Base-by-base conservation (phyloP, 2,113 vertebrate genomes). In the Alethe castanea region DNA sequence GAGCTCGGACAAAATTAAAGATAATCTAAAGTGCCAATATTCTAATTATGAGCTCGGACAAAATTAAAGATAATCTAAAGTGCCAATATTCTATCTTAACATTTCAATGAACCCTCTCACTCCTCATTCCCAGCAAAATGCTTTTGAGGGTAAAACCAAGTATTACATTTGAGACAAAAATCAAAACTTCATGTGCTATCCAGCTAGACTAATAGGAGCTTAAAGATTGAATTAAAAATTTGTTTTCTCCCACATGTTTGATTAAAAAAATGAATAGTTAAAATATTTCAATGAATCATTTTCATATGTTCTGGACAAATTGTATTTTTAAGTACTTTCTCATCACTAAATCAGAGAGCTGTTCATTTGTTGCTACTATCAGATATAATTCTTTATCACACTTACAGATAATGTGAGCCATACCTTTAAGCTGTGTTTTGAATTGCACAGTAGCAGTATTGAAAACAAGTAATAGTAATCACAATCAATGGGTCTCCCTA, bases 321-420 rank as follows among this genome's bases (percentile, higher is more conserved):
- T 19, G 0, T 19, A 53, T 31, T 40, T 83, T 64, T 76, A 82
- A 71, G 20, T 47, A 66, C 2, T 86, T 74, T 54, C 31, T 44
- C 38, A 84, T 3, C 9, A 52, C 13, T 52, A 42, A 91, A 74
- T 54, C 23, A 79, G 36, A 66, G 84, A 86, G 5, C 5, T 53
- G 1, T 57, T 57, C 48, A 44, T 15, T 33, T 79, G 2, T 33
- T 62, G 19, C 24, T 62, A 35, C 19, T 44, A 18, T 36, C 7
- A 13, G 5, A 6, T 20, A 20, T 64, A 45, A n/a, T 70, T 82
- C 26, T 60, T 53, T 45, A 31, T 26, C 18, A 45, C 31, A 50
- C 10, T 78, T 59, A 16, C 0, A 0, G 0, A 6, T 57, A 64
- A 12, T 8, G 31, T 6, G 12, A 59, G 12, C 7, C 1, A 13